Evolutionary conservation across 2,888 invertebrate species (phyloP), one percentile per base, ranked within the genome.

Genomic region (Hecatera dysodea): DNA sequence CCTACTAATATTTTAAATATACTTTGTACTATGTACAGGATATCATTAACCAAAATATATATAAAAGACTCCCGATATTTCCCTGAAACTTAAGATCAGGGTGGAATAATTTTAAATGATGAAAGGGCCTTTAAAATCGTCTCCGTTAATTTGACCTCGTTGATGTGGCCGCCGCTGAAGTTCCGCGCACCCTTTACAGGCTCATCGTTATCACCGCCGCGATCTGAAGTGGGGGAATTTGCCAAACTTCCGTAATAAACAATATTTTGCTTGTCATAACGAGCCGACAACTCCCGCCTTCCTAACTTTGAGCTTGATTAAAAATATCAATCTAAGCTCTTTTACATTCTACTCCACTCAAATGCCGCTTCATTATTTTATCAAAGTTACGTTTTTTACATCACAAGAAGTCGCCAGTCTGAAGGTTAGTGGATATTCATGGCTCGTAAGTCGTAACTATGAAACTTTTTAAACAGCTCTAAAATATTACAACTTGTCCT

Each of bases 281-380:
- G 86, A 79, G 84, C 74, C 72, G 80, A 78, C 84, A 81, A 83
- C 82, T 72, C 67, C 76, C 78, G 82, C 80, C 74, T 74, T 81
- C 82, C 75, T 73, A 87, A 90, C 88, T 90, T 90, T 84, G 87
- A 80, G 87, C 86, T 89, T 91, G 90, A 91, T 91, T 91, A 90
- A 91, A 90, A 91, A 90, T 90, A 89, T 90, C 90, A 91, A 90
- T 90, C 87, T 85, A 78, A 79, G 86, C 81, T 72, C 75, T 82
- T 79, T 82, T 82, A 82, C 69, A 73, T 80, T 80, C 72, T 53
- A 66, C 73, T 59, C 52, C 57, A 69, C 61, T 70, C 73, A 72
- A 79, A 78, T 70, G 39, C 56, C 66, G 53, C 57, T 73, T 84
- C 76, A 75, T 83, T 75, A 84, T 84, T 81, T 81, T 56, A 80